These are phyloP conservation scores for Prionailurus viverrinus DNA, from an alignment of 2,113 vertebrate species.

Conservation along the genomic window DNA sequence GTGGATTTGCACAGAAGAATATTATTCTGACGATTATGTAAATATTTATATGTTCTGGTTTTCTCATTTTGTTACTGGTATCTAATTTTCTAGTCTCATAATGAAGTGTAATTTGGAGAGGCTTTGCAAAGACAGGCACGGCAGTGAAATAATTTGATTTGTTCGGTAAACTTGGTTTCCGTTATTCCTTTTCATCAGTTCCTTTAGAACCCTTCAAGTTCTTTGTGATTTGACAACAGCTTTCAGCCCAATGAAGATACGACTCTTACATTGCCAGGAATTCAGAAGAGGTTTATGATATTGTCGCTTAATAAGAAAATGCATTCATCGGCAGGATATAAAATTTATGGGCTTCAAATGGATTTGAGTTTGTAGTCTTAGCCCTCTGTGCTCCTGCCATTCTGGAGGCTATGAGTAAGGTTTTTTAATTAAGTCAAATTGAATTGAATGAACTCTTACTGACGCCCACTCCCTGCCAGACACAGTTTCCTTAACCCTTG, in stretches of 20 bases:
- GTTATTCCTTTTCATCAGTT: slow-evolving; percentile 59
- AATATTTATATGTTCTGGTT: slow-evolving; percentile 74
- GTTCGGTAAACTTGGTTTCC: slow-evolving; percentile 64
- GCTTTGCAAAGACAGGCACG: slow-evolving; percentile 53
- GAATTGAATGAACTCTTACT: slow-evolving; percentile 75
- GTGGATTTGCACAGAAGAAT: slow-evolving; percentile 66
- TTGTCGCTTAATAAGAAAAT: slow-evolving; percentile 71
- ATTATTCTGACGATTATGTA: slow-evolving; percentile 64
- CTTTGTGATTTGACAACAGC: slow-evolving; percentile 66
- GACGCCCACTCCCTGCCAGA: slow-evolving; percentile 64
- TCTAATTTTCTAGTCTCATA: slow-evolving; percentile 75
- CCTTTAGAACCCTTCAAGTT: slow-evolving; percentile 42
- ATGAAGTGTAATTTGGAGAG: slow-evolving; percentile 76
- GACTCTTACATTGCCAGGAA: slow-evolving; percentile 47
- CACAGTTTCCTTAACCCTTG: slow-evolving; percentile 33
- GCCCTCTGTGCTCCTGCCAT: slow-evolving; percentile 51
- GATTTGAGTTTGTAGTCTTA: slow-evolving; percentile 59
- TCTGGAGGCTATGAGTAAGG: slow-evolving; percentile 66
- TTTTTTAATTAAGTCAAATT: slow-evolving; percentile 81
- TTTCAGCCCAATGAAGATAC: slow-evolving; percentile 60
- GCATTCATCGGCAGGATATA: slow-evolving; percentile 57
- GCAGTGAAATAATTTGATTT: slow-evolving; percentile 60
- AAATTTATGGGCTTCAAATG: slow-evolving; percentile 75
- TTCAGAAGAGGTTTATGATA: slow-evolving; percentile 67
- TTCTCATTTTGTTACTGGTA: slow-evolving; percentile 73